phyloP scores from a whole-genome alignment of 92 coral and sea anemone species.

The Parazoanthus swiftii region DNA sequence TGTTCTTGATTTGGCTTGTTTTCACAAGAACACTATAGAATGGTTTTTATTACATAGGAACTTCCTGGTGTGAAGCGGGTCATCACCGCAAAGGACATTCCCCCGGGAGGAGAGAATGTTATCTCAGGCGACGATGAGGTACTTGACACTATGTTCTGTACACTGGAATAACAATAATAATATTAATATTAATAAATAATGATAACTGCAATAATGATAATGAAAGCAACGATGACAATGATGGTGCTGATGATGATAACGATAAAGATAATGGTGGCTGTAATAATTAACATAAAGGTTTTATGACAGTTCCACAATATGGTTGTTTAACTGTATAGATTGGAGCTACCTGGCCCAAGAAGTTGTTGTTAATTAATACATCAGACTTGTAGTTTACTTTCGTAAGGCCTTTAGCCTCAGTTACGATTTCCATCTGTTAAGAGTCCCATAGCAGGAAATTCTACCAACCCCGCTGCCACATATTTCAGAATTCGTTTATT shows the following conservation, averaged over 20 bases:
- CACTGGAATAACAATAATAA: background rate
- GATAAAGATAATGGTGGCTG: background rate
- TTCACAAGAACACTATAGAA: background rate
- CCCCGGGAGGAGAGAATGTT: constrained; percentile 77
- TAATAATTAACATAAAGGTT: no score
- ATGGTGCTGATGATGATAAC: background rate
- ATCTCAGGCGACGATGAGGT: constrained; percentile 46
- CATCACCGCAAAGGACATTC: constrained; percentile 71
- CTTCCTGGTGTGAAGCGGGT: constrained; percentile 81
- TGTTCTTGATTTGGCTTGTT: background rate
- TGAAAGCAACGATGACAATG: no score
- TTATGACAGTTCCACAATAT: no score
- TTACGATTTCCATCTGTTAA: no score
- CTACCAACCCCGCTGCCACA: no score
- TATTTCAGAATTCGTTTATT: no score
- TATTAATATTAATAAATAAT: background rate
- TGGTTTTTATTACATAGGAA: constrained; percentile 45
- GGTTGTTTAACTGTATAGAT: no score
- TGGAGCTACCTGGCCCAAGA: no score
- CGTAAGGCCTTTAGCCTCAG: no score
- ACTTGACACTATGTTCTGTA: background rate
- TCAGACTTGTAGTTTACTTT: no score
- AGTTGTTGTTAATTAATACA: no score
- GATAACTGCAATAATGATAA: background rate
- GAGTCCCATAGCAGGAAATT: no score